These are phyloP conservation scores for Ornithoptera priamus DNA, from an alignment of 2,888 invertebrate genomes.

Conservation along the genomic window DNA sequence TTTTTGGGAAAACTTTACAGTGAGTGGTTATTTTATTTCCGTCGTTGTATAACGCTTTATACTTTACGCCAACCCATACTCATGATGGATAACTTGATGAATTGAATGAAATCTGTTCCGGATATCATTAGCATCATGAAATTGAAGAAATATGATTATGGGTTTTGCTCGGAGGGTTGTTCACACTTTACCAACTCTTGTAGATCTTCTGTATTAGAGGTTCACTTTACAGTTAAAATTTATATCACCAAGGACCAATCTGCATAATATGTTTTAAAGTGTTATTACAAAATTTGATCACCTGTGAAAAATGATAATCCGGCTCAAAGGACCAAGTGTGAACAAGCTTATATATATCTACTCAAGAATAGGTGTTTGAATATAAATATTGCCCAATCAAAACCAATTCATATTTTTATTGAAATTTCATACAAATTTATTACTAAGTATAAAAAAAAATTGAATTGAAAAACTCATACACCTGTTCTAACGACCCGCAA, in stretches of 20 bases:
- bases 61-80: not conserved
- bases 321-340: conserved; percentile 32
- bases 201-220: no score
- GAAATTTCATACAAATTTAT: not conserved
- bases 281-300: not conserved
- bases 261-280: no score
- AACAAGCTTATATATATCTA: conserved; percentile 31
- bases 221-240: no score
- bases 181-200: not conserved
- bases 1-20: conserved; percentile 52
- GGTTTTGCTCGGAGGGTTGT: conserved; percentile 47
- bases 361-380: conserved; percentile 20
- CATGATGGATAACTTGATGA: not conserved
- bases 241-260: no score
- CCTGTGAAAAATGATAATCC: not conserved
- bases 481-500: conserved; percentile 1
- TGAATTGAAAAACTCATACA: conserved; percentile 6
- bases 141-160: conserved; percentile 29
- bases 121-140: no score
- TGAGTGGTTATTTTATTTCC: conserved; percentile 39
- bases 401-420: not conserved
- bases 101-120: no score
- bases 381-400: not conserved
- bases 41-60: conserved; percentile 50
- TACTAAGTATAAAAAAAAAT: not conserved